Evolutionary conservation across 2,888 invertebrate genomes (phyloP).

Genomic region (Tenthredo distinguenda): DNA sequence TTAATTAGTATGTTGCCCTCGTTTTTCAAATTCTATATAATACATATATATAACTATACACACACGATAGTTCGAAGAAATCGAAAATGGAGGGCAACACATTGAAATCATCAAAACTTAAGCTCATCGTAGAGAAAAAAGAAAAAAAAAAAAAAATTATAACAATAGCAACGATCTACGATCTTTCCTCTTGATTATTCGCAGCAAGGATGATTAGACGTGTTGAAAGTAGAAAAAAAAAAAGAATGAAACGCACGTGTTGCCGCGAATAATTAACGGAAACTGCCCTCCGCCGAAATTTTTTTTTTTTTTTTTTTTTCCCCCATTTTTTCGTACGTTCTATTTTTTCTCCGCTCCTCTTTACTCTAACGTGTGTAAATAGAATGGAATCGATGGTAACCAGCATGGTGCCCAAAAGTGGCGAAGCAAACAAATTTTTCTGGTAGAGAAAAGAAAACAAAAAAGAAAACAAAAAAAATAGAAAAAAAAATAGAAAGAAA

Average conservation of each 20-base stretch:
- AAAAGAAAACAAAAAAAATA: not conserved
- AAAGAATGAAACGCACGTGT: not conserved
- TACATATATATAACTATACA: no score
- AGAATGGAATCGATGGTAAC: slow-evolving; percentile 9
- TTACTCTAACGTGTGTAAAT: not conserved
- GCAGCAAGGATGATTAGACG: not conserved
- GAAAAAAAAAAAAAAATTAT: not conserved
- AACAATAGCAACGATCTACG: not conserved
- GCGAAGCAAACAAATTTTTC: no score
- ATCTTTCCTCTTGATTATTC: not conserved
- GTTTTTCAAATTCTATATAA: not conserved
- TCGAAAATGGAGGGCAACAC: not conserved
- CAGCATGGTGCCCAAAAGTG: slow-evolving; percentile 38
- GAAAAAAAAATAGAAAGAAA: not conserved
- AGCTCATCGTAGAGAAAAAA: not conserved
- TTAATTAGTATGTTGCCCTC: not conserved
- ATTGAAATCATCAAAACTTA: not conserved
- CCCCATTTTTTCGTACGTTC: not conserved
- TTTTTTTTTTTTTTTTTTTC: not conserved
- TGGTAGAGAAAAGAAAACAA: not conserved
- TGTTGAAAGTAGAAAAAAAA: not conserved
- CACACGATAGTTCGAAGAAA: no score
- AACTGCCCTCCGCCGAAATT: not conserved
- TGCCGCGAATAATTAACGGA: not conserved
- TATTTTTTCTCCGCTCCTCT: not conserved